Percentiles rank a stretch among this genome's conserved stretches.
Conservation (phyloP, 2,797 vertebrate species). For the Lutjanus argentimaculatus region DNA sequence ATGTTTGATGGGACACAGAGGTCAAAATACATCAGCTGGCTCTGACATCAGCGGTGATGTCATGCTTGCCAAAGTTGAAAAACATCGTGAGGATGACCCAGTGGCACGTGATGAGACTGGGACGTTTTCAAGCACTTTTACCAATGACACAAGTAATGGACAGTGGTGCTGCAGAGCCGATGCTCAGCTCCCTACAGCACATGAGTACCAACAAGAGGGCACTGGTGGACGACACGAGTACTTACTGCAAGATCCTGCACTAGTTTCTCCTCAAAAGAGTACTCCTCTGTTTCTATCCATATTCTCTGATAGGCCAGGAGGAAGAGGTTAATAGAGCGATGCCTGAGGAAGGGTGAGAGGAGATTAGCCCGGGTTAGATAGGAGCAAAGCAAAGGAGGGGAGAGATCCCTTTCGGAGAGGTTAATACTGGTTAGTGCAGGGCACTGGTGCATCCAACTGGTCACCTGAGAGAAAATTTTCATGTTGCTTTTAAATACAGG, state of each 20-base stretch:
- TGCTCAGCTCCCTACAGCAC: conserved; percentile 17
- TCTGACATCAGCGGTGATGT: conserved; percentile 82
- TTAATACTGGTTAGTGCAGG: conserved; percentile 86
- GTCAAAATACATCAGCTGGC: conserved; percentile 45
- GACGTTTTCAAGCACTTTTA: conserved; percentile 40
- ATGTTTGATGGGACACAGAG: conserved; percentile 39
- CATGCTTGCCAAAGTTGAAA: conserved; percentile 70
- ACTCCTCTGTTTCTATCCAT: conserved; percentile 99
- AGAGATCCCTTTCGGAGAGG: conserved; percentile 80
- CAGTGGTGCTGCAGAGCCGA: conserved; percentile 25
- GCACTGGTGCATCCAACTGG: conserved; percentile 89
- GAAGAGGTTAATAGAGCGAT: conserved; percentile 99
- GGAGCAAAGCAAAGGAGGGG: conserved; percentile 80
- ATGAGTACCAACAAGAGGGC: conserved; percentile 29
- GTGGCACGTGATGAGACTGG: conserved; percentile 34
- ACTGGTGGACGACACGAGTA: conserved; percentile 78
- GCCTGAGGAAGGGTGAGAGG: conserved; percentile 92
- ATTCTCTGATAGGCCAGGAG: conserved; percentile 99
- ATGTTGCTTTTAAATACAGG: not conserved
- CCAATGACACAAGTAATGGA: conserved; percentile 46
- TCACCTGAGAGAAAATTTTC: conserved; percentile 75
- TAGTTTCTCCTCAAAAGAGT: conserved; percentile 99
- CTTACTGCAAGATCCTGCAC: conserved; percentile 99
- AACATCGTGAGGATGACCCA: conserved; percentile 46
- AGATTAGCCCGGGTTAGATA: conserved; percentile 90